Base-by-base conservation (phyloP, 2,888 invertebrate species). In the Pollenia labialis region DNA sequence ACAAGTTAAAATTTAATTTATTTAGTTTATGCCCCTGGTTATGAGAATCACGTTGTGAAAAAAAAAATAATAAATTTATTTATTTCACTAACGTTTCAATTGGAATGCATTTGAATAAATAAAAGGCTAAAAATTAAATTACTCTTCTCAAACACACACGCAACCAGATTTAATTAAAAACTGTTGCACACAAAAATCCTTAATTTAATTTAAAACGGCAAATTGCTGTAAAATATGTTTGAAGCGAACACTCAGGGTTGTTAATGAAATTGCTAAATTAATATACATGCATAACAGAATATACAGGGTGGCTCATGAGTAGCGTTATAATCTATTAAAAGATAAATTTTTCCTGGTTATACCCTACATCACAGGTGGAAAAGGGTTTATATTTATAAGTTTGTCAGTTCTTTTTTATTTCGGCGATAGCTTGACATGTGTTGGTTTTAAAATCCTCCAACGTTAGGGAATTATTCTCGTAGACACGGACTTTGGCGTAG, bases 1-100 rank as follows among this genome's bases (percentile, higher is more conserved):
- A n/a, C 50, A 66, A 74, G 48, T 60, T 75, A 46, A 75, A 81
- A 82, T 18, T 69, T 60, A 75, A 75, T 69, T 56, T 66, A 81
- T 69, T 58, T 56, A 81, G 50, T 69, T 60, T 54, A 14, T 69
- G 48, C 42, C 6, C 48, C 50, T 14, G 44, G 56, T 42, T 75
- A 18, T 58, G 44, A 10, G 23, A 58, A 82, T 60, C 60, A 75
- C 23, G 68, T 52, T 52, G 32, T 46, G 44, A 40, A 50, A 80
- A 72, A 54, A n/a, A 46, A 69, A 40, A 32, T 40, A 77, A 6
- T 32, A 32, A 32, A 56, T 18, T 12, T 2, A 18, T 16, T 62
- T 14, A 14, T 48, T 48, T 54, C 23, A 48, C 50, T 56, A 71
- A 71, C 60, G 42, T 52, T 71, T 52, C 71, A 71, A 54, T 52